Conservation (phyloP, 1,140 invertebrate genomes). For the Ips typographus region DNA sequence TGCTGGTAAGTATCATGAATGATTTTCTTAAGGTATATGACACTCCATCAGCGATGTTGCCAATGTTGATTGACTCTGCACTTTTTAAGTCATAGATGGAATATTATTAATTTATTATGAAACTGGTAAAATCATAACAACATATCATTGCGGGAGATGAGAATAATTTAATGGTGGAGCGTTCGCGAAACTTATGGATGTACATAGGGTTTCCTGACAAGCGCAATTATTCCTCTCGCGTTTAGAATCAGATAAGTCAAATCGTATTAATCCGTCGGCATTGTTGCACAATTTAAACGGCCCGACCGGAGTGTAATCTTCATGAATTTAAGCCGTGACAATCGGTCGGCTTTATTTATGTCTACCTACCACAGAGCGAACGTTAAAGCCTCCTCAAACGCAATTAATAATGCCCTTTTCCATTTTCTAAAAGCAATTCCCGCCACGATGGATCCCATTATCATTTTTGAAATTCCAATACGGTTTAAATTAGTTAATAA, state of each 20-base stretch:
- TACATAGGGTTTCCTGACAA: too few relatives aligned
- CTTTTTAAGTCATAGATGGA: too few relatives aligned
- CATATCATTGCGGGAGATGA: too few relatives aligned
- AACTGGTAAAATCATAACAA: too few relatives aligned
- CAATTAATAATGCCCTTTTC: slow-evolving; percentile 38
- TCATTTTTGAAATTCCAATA: slow-evolving; percentile 39
- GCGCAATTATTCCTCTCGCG: slow-evolving; percentile 13
- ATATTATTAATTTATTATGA: too few relatives aligned
- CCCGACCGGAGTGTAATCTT: slow-evolving; percentile 19
- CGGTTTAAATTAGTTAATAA: slow-evolving; percentile 40
- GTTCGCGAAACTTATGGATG: too few relatives aligned
- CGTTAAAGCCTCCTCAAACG: slow-evolving; percentile 28
- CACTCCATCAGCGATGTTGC: too few relatives aligned
- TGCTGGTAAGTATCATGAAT: too few relatives aligned
- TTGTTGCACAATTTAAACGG: slow-evolving; percentile 13
- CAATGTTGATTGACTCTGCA: too few relatives aligned
- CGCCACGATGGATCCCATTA: slow-evolving; percentile 34
- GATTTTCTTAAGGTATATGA: too few relatives aligned
- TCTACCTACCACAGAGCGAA: slow-evolving; percentile 35
- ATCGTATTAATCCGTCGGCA: slow-evolving; percentile 10
- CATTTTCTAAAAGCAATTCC: slow-evolving; percentile 35
- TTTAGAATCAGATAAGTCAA: slow-evolving; percentile 21
- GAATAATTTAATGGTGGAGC: too few relatives aligned
- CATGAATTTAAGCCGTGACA: slow-evolving; percentile 35
- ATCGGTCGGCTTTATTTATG: slow-evolving; percentile 32